Base-by-base conservation (phyloP, 2,797 vertebrate species). In the Syngnathus acus region DNA sequence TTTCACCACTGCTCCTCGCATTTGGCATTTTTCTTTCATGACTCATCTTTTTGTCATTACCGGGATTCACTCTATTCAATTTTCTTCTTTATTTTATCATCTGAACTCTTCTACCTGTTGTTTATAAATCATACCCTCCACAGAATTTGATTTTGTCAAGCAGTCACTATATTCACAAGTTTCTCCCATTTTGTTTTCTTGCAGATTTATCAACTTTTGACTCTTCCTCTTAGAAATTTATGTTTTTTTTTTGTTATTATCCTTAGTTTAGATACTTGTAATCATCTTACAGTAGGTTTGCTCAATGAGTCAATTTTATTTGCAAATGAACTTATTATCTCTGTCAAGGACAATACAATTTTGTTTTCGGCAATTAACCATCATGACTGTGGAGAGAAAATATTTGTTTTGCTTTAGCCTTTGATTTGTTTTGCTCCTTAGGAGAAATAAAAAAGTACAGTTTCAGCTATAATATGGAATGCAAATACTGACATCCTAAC, bases 31-130 rank as follows among this genome's bases (percentile, higher is more conserved):
- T 73, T 75, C 74, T 80, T 78, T 82, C 79, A 87, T 82, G 84
- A 79, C 80, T 83, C 82, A 83, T 82, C 78, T 71, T 79, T 76
- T 79, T 68, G 66, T 74, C 54, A 60, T 82, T 76, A 32, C 32
- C 32, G 32, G 32, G 4, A 80, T 82, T 82, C 78, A 72, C 75
- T 86, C 68, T 62, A 75, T 84, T 82, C 74, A 80, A 76, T 86
- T 75, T 86, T 78, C 79, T 72, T 83, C 68, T 83, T 72, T 78
- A 68, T 78, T 81, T 82, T 75, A 78, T 82, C 53, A 70, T 71
- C 50, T 68, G 26, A 68, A 74, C 72, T 67, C 64, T 76, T 69
- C 39, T 13, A 1, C 82, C 79, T 65, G 79, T 75, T 7, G 16
- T 86, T 69, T 76, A 75, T 84, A 76, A 60, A 42, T 38, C 55